A percentile compares a stretch with the other conserved stretches of the same genome.
Evolutionary conservation across 2,113 vertebrate species (phyloP).

Genomic region (Xyrauchen texanus): DNA sequence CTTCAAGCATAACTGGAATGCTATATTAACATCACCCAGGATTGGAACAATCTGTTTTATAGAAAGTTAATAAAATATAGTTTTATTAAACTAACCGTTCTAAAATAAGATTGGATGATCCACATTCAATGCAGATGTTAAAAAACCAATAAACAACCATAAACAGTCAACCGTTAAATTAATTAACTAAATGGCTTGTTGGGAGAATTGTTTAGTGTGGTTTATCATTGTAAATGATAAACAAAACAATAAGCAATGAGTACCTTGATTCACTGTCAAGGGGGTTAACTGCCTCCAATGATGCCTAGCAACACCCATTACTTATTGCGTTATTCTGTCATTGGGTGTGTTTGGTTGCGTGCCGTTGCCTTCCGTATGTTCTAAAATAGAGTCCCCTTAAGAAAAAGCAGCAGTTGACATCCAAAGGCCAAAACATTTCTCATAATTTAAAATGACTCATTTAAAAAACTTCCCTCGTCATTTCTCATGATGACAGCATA

Average conservation of each 20-base stretch:
- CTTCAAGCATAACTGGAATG: too few relatives aligned
- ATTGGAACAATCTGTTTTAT: too few relatives aligned
- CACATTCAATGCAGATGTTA: too few relatives aligned
- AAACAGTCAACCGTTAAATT: neutral
- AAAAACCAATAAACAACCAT: neutral
- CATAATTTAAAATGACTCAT: slow-evolving; percentile 32
- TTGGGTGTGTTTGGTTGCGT: neutral
- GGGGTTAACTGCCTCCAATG: neutral
- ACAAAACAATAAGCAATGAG: too few relatives aligned
- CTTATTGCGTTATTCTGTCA: slow-evolving; percentile 14
- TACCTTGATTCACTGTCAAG: neutral
- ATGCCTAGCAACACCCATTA: neutral
- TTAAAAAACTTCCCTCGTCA: slow-evolving; percentile 16
- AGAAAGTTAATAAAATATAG: too few relatives aligned
- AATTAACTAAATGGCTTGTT: neutral
- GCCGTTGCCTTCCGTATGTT: slow-evolving; percentile 14
- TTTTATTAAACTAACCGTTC: too few relatives aligned
- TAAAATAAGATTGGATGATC: too few relatives aligned
- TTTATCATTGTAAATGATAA: neutral
- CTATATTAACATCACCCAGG: too few relatives aligned
- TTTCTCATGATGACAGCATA: neutral
- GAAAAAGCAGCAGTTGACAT: neutral
- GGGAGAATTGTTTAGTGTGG: neutral
- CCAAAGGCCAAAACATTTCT: slow-evolving; percentile 23
- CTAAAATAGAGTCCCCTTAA: too few relatives aligned